A percentile compares a stretch with the other conserved stretches of the same genome.
These are phyloP conservation scores for Typhlomys cinereus DNA, from an alignment of 2,113 vertebrate genomes.

Conservation along the genomic window DNA sequence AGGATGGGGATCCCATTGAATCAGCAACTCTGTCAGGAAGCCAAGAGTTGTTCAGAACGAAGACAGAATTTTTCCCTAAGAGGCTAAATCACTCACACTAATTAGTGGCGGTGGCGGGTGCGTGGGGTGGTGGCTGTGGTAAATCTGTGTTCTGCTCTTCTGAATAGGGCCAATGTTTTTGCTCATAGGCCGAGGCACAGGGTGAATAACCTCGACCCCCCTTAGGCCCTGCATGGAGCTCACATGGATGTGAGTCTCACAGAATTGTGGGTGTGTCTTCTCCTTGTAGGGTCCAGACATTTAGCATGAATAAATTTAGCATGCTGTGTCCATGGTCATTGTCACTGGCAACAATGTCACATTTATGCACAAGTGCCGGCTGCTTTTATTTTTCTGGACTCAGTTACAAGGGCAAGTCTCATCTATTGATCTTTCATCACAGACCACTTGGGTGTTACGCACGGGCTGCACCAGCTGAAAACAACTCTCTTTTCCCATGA, in stretches of 20 bases:
- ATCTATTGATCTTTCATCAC: constrained; percentile 45
- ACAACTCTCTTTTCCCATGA: constrained; percentile 57
- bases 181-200: constrained; percentile 28
- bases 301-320: constrained; percentile 57
- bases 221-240: neutral
- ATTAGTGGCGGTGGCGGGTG: constrained; percentile 31
- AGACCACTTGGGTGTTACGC: neutral
- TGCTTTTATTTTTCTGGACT: constrained; percentile 39
- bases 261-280: neutral
- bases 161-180: constrained; percentile 47
- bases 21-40: constrained; percentile 76
- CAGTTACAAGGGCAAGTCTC: constrained; percentile 9
- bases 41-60: constrained; percentile 75
- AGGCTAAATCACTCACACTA: constrained; percentile 66
- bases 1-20: constrained; percentile 75
- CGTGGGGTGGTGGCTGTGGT: neutral
- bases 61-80: constrained; percentile 72
- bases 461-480: constrained; percentile 44
- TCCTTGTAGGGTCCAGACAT: constrained; percentile 41
- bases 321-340: constrained; percentile 5
- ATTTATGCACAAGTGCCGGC: constrained; percentile 27
- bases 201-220: constrained; percentile 59
- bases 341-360: constrained; percentile 54
- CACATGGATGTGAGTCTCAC: constrained; percentile 47
- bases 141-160: neutral